Conservation (phyloP, 2,888 invertebrate genomes). For the Tachystola acroxantha region DNA sequence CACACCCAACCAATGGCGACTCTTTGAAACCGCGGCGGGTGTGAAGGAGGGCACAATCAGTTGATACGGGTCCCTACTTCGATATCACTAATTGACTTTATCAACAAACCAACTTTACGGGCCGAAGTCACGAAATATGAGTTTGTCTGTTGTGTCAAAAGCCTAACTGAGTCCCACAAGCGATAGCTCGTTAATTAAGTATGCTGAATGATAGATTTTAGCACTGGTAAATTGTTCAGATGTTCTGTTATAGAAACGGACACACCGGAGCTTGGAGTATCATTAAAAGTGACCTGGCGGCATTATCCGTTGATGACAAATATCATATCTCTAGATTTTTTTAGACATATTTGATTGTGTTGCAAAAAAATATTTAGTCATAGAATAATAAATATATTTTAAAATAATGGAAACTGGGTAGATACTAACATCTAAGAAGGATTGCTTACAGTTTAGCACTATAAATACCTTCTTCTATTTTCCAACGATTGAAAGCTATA, state of each 20-base stretch:
- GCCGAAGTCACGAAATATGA: slow-evolving; percentile 74
- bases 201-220: slow-evolving; percentile 63
- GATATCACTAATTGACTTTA: slow-evolving; percentile 78
- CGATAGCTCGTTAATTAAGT: slow-evolving; percentile 56
- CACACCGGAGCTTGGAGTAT: too few relatives aligned
- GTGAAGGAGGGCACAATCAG: slow-evolving; percentile 67
- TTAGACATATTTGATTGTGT: too few relatives aligned
- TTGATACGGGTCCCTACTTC: slow-evolving; percentile 72
- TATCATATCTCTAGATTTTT: too few relatives aligned
- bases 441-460: too few relatives aligned
- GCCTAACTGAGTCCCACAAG: slow-evolving; percentile 68
- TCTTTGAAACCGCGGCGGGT: slow-evolving; percentile 45
- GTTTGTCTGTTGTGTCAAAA: slow-evolving; percentile 74
- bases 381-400: too few relatives aligned
- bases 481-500: slow-evolving; percentile 24
- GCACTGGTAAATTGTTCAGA: neutral
- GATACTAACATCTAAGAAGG: too few relatives aligned
- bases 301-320: too few relatives aligned
- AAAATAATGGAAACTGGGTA: too few relatives aligned
- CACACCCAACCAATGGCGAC: slow-evolving; percentile 58
- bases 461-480: slow-evolving; percentile 5
- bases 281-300: too few relatives aligned
- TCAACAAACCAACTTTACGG: slow-evolving; percentile 78
- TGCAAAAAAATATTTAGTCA: too few relatives aligned
- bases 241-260: too few relatives aligned